Evolutionary conservation across 1,140 invertebrate genomes (phyloP).

Genomic region (Lordiphosa mommai): DNA sequence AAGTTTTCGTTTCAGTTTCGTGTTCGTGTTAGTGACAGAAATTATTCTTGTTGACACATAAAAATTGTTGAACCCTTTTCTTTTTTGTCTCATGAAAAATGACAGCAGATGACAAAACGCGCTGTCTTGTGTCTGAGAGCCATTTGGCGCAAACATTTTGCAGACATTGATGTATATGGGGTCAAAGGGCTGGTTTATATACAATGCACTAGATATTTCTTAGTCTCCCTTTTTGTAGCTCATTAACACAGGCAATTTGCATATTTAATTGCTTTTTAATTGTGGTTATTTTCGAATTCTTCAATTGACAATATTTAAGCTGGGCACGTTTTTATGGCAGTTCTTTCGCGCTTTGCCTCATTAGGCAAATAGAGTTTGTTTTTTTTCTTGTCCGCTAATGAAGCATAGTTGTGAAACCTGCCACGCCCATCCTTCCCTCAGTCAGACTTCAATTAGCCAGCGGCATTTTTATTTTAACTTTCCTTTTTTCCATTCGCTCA

Average conservation of each 20-base stretch:
- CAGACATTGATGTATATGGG: slow-evolving; percentile 68
- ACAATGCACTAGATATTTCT: slow-evolving; percentile 2
- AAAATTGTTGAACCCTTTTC: slow-evolving; percentile 72
- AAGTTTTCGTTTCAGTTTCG: slow-evolving; percentile 28
- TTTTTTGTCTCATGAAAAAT: slow-evolving; percentile 55
- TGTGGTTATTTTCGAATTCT: slow-evolving; percentile 42
- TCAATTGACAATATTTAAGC: slow-evolving; percentile 45
- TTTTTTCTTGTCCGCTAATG: slow-evolving; percentile 40
- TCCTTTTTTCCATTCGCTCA: slow-evolving; percentile 4
- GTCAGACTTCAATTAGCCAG: slow-evolving; percentile 59
- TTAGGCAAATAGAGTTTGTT: slow-evolving; percentile 67
- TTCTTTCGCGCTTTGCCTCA: slow-evolving; percentile 22
- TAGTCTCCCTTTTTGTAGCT: neutral
- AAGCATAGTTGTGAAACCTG: slow-evolving; percentile 64
- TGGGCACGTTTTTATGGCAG: slow-evolving; percentile 47
- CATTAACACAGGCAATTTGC: slow-evolving; percentile 40
- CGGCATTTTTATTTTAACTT: slow-evolving; percentile 32
- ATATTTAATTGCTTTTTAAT: slow-evolving; percentile 69
- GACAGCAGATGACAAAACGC: slow-evolving; percentile 64
- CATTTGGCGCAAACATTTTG: slow-evolving; percentile 35
- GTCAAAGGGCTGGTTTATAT: neutral
- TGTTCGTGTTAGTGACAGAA: slow-evolving; percentile 59
- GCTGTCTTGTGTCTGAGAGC: slow-evolving; percentile 4
- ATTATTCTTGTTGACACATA: slow-evolving; percentile 76
- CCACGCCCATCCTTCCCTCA: slow-evolving; percentile 8